Base-by-base conservation (phyloP, 2,113 vertebrate species). In the Megaptera novaeangliae region DNA sequence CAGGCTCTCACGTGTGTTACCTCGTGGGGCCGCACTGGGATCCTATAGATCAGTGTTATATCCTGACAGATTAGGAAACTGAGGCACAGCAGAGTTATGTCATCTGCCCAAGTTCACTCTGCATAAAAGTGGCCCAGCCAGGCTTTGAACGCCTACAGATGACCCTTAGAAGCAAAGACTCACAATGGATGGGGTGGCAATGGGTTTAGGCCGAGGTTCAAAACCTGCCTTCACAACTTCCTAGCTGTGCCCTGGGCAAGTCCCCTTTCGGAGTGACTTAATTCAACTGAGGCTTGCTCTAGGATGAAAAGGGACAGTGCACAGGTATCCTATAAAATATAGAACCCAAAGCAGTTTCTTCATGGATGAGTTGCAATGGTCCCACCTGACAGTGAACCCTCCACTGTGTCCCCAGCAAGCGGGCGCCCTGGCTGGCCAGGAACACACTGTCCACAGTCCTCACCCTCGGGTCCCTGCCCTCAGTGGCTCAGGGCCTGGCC, bases 231-330 rank as follows among this genome's bases (percentile, higher is more conserved):
- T 69, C 39, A 15, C 57, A 61, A 34, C 5, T 27, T 87, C 68
- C 66, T 36, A 55, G 7, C 34, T 36, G 63, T 27, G 46, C 36
- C 34, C 87, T 63, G 13, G 15, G 31, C 36, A 63, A 49, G 88
- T 49, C 77, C 39, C 44, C 72, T 75, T 89, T 72, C 31, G 39
- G 7, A 89, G 77, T 72, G n/a, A 87, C 27, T 95, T 77, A 63
- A 93, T 83, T 66, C 3, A 23, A 72, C 44, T 5, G 8, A 61
- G 64, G 41, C 80, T 90, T 69, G 5, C 7, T 74, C 68, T 84
- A 59, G 10, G 11, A 29, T 77, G 31, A 31, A 81, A 80, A 91
- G 36, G 36, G 61, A 91, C 23, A 81, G 20, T 31, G 10, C 49
- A 31, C 6, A 49, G 8, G 80, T 85, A 10, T 49, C 63, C n/a